Percentiles rank a stretch among this genome's conserved stretches.
phyloP scores from a whole-genome alignment of 1,140 invertebrate species.

The Ooceraea biroi region DNA sequence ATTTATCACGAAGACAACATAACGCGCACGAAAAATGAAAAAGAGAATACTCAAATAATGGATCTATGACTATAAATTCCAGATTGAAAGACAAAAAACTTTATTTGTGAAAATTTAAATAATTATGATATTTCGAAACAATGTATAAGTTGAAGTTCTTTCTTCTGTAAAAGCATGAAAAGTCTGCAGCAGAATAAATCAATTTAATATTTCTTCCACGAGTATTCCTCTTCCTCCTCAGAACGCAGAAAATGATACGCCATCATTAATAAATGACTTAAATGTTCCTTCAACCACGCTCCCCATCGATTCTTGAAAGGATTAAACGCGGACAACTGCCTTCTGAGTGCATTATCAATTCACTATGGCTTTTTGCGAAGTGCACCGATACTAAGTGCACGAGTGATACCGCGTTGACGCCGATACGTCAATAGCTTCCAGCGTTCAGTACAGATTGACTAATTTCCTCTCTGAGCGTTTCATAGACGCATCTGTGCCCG shows the following conservation, averaged over 20 bases:
- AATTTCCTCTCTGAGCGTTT: conserved; percentile 2
- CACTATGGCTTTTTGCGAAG: not conserved
- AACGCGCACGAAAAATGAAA: not conserved
- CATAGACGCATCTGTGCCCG: conserved; percentile 21
- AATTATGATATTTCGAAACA: no score
- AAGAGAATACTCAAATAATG: not conserved
- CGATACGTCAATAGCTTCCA: conserved; percentile 36
- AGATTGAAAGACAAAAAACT: no score
- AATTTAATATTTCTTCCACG: not conserved
- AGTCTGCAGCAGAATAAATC: no score
- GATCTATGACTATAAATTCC: no score
- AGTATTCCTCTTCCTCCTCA: not conserved
- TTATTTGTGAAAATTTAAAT: no score
- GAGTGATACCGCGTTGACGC: conserved; percentile 5
- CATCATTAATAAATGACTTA: not conserved
- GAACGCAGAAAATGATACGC: not conserved
- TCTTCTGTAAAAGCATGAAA: no score
- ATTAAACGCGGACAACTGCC: not conserved
- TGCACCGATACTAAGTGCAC: no score
- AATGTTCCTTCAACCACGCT: not conserved
- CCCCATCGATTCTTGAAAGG: not conserved
- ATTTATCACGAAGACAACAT: not conserved
- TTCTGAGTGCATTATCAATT: conserved; percentile 26
- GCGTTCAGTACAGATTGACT: not conserved
- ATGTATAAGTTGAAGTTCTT: no score